Conservation (phyloP, 1,140 invertebrate species). For the Watersipora subatra region DNA sequence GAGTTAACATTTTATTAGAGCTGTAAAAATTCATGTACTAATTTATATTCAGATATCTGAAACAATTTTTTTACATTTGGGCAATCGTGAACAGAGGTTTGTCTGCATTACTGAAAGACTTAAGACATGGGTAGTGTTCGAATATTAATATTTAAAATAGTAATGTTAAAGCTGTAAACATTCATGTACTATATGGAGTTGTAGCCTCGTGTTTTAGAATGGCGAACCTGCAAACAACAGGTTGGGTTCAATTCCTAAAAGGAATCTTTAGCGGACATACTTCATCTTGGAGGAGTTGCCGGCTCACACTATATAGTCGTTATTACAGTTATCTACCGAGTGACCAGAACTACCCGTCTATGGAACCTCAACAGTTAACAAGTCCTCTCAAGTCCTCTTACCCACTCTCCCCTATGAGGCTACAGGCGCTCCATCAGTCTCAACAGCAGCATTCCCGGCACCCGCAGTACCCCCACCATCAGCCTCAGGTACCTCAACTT, state of each 20-base stretch:
- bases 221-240: neutral
- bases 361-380: neutral
- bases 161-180: too few species aligned
- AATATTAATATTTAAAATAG: too few species aligned
- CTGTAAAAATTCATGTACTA: too few species aligned
- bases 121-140: too few species aligned
- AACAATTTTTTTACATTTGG: too few species aligned
- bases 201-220: too few species aligned
- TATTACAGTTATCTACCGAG: neutral
- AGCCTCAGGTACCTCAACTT: neutral
- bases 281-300: neutral
- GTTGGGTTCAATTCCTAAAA: neutral
- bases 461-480: neutral
- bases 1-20: too few species aligned
- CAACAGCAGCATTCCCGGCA: conserved; percentile 65
- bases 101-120: too few species aligned
- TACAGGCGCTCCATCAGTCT: conserved; percentile 68
- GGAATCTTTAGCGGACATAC: neutral
- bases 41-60: too few species aligned
- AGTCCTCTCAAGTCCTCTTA: conserved; percentile 56
- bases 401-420: conserved; percentile 75
- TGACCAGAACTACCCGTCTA: neutral
- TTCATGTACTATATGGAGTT: too few species aligned
- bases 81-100: too few species aligned
- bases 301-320: too few species aligned